Percentiles rank a stretch among this genome's conserved stretches.
These are phyloP conservation scores for Ctenosaura bakeri DNA, from an alignment of 2,797 vertebrate genomes.

Conservation along the genomic window DNA sequence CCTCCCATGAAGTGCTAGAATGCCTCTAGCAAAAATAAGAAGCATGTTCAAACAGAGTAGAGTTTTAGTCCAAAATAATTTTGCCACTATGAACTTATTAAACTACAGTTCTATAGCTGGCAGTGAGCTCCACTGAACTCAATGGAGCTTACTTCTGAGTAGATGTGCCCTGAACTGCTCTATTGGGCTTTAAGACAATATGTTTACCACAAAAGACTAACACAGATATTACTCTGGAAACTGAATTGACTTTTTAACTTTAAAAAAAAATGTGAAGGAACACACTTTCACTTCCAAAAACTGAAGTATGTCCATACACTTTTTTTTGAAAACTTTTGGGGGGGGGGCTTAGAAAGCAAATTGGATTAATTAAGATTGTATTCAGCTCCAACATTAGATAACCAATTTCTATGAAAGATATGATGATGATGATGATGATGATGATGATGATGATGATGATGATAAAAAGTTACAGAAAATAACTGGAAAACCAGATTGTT, in stretches of 20 bases:
- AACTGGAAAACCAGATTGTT: background rate
- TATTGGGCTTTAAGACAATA: background rate
- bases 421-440: too few species aligned
- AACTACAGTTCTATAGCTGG: background rate
- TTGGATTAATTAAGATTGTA: background rate
- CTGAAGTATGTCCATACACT: background rate
- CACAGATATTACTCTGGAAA: background rate
- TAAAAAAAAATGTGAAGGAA: background rate
- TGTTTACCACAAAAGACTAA: background rate
- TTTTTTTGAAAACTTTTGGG: background rate
- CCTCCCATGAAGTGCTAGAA: slow-evolving; percentile 37
- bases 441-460: too few species aligned
- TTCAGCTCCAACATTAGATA: background rate
- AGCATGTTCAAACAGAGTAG: slow-evolving; percentile 49
- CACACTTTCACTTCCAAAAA: slow-evolving; percentile 16
- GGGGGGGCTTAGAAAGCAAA: background rate
- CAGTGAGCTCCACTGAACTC: background rate
- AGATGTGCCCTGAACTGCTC: background rate
- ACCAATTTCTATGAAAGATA: background rate
- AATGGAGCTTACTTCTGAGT: background rate
- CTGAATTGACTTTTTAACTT: background rate
- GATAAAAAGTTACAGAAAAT: background rate
- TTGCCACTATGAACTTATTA: background rate
- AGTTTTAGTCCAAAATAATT: background rate
- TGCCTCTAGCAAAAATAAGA: background rate